Percentiles rank a stretch among this genome's conserved stretches.
phyloP scores from a whole-genome alignment of 2,888 invertebrate species.

The Cryptops parisi region DNA sequence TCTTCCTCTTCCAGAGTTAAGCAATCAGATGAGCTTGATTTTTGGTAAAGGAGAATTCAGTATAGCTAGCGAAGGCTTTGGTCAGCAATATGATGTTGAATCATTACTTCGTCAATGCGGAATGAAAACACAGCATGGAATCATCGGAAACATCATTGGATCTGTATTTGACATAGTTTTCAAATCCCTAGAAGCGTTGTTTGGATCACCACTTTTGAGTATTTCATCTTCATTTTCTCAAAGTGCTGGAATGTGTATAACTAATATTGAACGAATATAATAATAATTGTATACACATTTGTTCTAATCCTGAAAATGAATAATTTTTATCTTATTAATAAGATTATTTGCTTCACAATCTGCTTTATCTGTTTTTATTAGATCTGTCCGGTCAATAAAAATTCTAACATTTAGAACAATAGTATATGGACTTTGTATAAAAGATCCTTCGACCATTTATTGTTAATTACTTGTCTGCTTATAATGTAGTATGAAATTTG shows the following conservation, averaged over 20 bases:
- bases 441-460: no score
- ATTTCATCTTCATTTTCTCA: neutral
- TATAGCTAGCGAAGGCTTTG: neutral
- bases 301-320: no score
- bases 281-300: no score
- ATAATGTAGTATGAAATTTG: no score
- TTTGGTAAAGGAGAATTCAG: neutral
- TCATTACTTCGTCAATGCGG: neutral
- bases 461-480: no score
- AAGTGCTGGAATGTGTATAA: neutral
- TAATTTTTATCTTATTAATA: no score
- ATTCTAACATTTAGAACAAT: no score
- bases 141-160: neutral
- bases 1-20: neutral
- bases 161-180: neutral
- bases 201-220: neutral
- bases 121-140: neutral
- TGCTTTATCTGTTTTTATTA: no score
- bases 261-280: no score
- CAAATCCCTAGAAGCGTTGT: neutral
- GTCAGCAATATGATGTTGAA: neutral
- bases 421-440: no score
- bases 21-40: neutral
- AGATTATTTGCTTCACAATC: no score
- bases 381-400: no score